phyloP scores from a whole-genome alignment of 2,113 vertebrate species.

The Ivindomyrus marchei region DNA sequence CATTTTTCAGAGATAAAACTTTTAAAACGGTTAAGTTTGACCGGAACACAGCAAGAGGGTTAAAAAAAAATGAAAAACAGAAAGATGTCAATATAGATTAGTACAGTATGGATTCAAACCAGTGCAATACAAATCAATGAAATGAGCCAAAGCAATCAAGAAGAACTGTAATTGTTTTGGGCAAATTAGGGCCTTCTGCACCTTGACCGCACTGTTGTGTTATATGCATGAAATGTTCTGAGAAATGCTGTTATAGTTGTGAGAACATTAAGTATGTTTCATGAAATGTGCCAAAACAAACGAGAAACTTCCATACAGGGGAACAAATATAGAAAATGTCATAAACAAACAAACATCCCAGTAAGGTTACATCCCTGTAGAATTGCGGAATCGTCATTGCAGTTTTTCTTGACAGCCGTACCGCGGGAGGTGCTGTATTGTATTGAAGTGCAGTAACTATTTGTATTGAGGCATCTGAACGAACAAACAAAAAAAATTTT shows the following conservation, averaged over 20 bases:
- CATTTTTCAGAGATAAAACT: too few species aligned
- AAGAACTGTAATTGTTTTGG: neutral
- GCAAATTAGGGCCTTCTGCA: neutral
- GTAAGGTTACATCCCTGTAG: neutral
- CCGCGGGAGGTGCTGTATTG: too few species aligned
- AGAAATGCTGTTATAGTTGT: neutral
- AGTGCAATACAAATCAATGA: neutral
- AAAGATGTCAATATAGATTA: neutral
- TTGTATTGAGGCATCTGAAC: neutral
- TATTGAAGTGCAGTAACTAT: too few species aligned
- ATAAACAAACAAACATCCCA: neutral
- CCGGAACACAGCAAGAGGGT: too few species aligned
- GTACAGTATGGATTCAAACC: neutral
- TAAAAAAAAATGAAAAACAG: neutral
- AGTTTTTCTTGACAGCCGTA: too few species aligned
- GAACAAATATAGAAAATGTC: neutral
- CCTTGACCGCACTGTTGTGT: neutral
- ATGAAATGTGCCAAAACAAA: too few species aligned
- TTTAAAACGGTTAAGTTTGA: too few species aligned
- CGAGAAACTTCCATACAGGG: too few species aligned
- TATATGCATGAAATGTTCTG: neutral
- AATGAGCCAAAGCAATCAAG: neutral
- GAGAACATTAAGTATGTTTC: neutral
- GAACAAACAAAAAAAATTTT: neutral
- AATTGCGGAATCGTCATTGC: too few species aligned